Conservation (phyloP, 2,888 invertebrate species). For the Volucella inflata region DNA sequence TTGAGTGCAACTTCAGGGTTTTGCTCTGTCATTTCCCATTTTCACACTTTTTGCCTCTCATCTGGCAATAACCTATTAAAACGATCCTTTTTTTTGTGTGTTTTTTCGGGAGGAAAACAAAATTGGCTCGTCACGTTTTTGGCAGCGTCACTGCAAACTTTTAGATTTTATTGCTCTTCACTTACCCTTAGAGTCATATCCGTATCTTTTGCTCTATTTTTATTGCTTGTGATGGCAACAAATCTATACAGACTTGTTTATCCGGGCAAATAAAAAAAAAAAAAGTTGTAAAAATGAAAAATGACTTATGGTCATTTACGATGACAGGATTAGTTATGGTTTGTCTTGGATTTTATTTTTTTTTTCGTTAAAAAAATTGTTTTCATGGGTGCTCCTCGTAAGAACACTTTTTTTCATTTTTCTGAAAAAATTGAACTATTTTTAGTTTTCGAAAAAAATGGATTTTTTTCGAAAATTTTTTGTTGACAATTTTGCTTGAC, state of each 20-base stretch:
- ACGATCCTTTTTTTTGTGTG: conserved; percentile 3
- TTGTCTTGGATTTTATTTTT: not conserved
- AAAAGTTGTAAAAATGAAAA: conserved; percentile 1
- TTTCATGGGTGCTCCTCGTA: conserved; percentile 8
- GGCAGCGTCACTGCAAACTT: conserved; percentile 45
- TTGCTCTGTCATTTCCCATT: conserved; percentile 27
- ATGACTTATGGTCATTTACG: conserved; percentile 47
- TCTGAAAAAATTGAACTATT: not conserved
- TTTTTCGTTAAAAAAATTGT: conserved; percentile 17
- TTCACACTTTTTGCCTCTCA: conserved; percentile 56
- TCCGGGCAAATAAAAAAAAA: conserved; percentile 8
- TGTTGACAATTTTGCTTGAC: not conserved
- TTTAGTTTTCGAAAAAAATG: conserved; percentile 1
- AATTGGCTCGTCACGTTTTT: conserved; percentile 49
- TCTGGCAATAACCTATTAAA: conserved; percentile 28
- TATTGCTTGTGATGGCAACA: conserved; percentile 44
- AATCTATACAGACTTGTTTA: conserved; percentile 45
- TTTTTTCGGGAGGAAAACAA: conserved; percentile 11
- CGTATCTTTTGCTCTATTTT: not conserved
- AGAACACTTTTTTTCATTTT: not conserved
- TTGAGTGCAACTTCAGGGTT: conserved; percentile 39
- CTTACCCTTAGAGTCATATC: conserved; percentile 7
- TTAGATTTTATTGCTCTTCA: not conserved
- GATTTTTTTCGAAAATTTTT: not conserved
- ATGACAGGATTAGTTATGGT: conserved; percentile 25